Evolutionary conservation across 2,113 vertebrate species (phyloP).

Genomic region (Xenopus borealis): DNA sequence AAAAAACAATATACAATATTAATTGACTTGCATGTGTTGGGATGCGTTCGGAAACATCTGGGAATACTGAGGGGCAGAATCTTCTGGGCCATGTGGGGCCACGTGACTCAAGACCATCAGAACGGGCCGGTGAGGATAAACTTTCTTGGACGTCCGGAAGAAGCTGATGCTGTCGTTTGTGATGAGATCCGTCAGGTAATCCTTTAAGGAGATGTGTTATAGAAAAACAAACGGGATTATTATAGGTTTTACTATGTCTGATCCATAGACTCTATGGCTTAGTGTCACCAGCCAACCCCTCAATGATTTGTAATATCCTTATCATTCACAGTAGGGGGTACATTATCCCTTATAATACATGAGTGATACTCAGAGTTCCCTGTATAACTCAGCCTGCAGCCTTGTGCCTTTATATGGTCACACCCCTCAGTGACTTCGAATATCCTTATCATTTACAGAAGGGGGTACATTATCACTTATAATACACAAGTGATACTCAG

Average conservation of each 20-base stretch:
- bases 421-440: no score
- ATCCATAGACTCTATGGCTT: no score
- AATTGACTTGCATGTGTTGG: conserved; percentile 88
- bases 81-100: conserved; percentile 91
- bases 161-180: conserved; percentile 94
- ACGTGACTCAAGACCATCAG: conserved; percentile 96
- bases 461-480: no score
- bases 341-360: not conserved
- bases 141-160: conserved; percentile 90
- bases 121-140: conserved; percentile 89
- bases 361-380: not conserved
- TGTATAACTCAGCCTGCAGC: no score
- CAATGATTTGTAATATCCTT: no score
- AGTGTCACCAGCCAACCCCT: no score
- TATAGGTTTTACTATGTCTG: no score
- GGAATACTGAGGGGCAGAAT: conserved; percentile 92
- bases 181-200: conserved; percentile 94
- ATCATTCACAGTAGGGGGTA: no score
- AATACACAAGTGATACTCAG: no score
- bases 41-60: conserved; percentile 88
- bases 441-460: no score
- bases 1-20: not conserved
- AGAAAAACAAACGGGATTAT: no score
- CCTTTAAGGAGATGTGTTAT: conserved; percentile 63
- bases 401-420: no score